Evolutionary conservation across 1,140 invertebrate species (phyloP), one percentile per base, ranked within the genome.

Genomic region (Penaeus chinensis): DNA sequence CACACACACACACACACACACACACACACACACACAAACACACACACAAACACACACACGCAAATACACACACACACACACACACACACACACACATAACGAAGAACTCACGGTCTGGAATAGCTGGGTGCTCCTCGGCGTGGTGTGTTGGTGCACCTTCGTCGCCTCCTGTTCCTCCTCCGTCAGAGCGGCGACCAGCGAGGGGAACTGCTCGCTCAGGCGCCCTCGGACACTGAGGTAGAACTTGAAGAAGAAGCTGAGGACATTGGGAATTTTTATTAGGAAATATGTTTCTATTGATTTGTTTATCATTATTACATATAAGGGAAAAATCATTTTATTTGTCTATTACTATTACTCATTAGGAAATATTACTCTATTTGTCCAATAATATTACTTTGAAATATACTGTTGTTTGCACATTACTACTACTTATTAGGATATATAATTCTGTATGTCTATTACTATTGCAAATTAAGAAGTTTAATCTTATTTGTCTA

Each of bases 211-310:
- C 82, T 93, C 91, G 65, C 91, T 92, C 78, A 95, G 92, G 89
- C 93, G 92, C 88, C 94, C 93, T 37, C 92, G 93, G 22, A 98
- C 95, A 80, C 94, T 93, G 37, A 98, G 91, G 91, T 95, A 99
- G 87, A 96, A 96, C 93, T 97, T 98, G 92, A 97, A 98, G 92
- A 99, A 98, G 89, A 99, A 95, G 91, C 97, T 95, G 47, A 90
- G 90, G 90, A 69, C 85, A 80, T 78, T 80, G 61, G 60, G 71
- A 78, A 61, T 4, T 0, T 2, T 66, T 22, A 66, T 42, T 42
- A 42, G 37, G 37, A 42, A 42, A 42, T 42, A 8, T 42, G 7
- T 2, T 42, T 42, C 37, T 42, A 8, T 24, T 8, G 0, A 3
- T 22, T 13, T 66, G 24, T 66, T 5, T 5, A 0, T 66, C 20